These are phyloP conservation scores for Pseudopodoces humilis DNA, from an alignment of 2,113 vertebrate genomes.

Conservation along the genomic window DNA sequence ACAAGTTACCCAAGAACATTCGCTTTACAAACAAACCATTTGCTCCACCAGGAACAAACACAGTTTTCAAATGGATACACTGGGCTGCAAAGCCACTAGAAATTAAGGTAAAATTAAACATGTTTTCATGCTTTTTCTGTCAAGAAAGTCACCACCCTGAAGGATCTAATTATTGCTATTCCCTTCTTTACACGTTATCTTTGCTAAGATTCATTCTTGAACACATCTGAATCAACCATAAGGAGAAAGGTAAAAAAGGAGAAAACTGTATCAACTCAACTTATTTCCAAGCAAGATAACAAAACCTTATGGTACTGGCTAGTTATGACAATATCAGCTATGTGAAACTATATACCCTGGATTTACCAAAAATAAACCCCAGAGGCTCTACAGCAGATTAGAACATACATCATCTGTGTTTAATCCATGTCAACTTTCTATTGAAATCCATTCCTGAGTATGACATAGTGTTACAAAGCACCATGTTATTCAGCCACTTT, in stretches of 20 bases:
- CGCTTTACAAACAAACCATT: background rate
- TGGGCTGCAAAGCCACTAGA: background rate
- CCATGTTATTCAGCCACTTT: background rate
- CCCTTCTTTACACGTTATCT: background rate
- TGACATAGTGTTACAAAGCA: background rate
- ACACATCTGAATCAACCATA: background rate
- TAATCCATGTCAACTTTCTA: background rate
- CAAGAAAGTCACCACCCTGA: background rate
- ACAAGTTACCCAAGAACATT: background rate
- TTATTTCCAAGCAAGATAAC: background rate
- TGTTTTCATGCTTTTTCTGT: rapidly evolving
- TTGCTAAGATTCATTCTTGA: background rate
- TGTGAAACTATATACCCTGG: background rate
- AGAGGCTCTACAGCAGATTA: background rate
- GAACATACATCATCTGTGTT: background rate
- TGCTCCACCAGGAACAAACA: background rate
- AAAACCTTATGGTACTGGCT: background rate
- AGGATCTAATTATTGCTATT: background rate
- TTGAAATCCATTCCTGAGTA: background rate
- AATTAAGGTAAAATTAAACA: background rate
- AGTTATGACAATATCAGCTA: background rate
- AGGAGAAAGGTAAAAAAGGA: background rate
- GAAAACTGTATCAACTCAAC: background rate
- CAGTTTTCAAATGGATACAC: background rate
- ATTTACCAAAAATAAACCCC: background rate